Conservation (phyloP, 2,113 vertebrate species). For the Bombycilla garrulus region DNA sequence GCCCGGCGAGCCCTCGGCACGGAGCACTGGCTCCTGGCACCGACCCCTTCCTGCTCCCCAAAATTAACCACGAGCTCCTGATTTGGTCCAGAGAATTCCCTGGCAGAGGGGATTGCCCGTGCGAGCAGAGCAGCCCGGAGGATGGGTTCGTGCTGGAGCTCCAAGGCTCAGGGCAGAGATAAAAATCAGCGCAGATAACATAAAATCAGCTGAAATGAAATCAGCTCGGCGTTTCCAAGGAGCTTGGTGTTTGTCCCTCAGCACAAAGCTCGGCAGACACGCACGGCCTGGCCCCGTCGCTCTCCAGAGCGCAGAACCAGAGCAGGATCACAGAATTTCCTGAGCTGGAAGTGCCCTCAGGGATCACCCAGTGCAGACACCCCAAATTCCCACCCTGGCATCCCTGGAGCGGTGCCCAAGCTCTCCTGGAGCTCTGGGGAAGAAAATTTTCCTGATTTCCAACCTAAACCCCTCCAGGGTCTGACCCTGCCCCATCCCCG, state of each 20-base stretch:
- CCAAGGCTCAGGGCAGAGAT: accelerated
- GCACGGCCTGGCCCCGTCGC: neutral
- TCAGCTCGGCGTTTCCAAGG: neutral
- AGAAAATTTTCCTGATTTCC: accelerated
- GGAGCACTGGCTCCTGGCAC: neutral
- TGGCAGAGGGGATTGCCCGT: neutral
- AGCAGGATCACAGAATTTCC: neutral
- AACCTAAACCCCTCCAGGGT: accelerated
- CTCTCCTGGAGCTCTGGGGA: neutral
- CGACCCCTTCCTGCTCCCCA: neutral
- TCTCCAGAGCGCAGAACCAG: neutral
- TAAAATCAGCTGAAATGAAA: no score
- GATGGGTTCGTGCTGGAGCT: neutral
- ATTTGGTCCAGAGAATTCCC: neutral
- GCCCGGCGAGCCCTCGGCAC: neutral
- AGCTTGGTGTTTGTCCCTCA: accelerated
- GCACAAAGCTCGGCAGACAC: neutral
- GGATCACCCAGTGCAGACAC: neutral
- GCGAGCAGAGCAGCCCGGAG: neutral
- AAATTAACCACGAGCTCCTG: neutral
- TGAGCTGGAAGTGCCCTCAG: neutral
- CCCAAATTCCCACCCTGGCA: neutral
- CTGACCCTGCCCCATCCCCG: neutral
- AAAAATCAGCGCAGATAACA: no score
- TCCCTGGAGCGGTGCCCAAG: neutral